Evolutionary conservation across 2,888 invertebrate genomes (phyloP), one percentile per base, ranked within the genome.

Genomic region (Eucriotettix oculatus): DNA sequence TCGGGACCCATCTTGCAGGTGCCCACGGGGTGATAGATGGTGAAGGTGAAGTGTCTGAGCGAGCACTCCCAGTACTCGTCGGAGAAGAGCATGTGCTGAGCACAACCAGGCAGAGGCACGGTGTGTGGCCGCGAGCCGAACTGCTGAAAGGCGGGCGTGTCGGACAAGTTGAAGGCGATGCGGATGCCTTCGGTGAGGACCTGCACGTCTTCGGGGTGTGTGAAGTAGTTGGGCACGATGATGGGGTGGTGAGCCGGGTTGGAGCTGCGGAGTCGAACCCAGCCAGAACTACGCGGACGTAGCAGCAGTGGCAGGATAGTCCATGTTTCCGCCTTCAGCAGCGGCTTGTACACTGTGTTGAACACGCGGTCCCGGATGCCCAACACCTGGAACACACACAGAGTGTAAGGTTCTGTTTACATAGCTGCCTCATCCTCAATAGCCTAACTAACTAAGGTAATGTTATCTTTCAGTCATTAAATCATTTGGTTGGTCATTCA

Each of bases 181-280:
- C 71, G 72, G 60, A 70, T 67, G 1, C 62, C 62, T 70, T 91
- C 91, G 0, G 86, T 85, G 1, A 93, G 71, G 0, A 86, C 81
- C 65, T 84, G 77, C 14, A 92, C 78, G 68, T 97, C 96, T 68
- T 87, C 82, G 64, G 84, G 84, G 66, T 90, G 85, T 0, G 90
- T 84, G 69, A 97, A 87, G 71, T 97, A 97, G 71, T 96, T 95
- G 0, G 96, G 94, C 70, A 90, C 87, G 59, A 97, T 86, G 14
- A 86, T 82, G 0, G 95, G 96, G 63, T 88, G 83, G 1, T 87
- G 83, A 64, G 84, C 78, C 0, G 95, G 94, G 72, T 95, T 87
- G 48, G 78, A 80, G 56, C 87, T 89, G 65, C 83, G 84, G 16
- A 98, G 74, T 58, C 85, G 83, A n/a, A 98, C 76, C 82, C 86